Evolutionary conservation across 2,797 vertebrate species (phyloP).

Genomic region (Alcedo atthis): DNA sequence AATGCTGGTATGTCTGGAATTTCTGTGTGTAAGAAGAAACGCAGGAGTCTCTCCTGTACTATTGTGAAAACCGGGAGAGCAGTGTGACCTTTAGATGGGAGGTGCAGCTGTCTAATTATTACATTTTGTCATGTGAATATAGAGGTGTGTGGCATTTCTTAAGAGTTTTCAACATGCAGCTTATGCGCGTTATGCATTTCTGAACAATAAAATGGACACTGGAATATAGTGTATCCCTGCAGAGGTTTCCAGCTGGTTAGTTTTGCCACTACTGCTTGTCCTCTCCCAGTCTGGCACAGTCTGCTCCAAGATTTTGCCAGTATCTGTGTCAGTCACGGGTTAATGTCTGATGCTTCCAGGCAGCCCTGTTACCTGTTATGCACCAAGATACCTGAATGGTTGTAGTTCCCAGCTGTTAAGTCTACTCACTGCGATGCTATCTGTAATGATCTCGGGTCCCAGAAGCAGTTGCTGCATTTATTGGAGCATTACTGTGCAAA

Average conservation of each 20-base stretch:
- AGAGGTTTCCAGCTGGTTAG: background rate
- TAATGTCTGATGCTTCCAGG: background rate
- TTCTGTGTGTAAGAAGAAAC: background rate
- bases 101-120: background rate
- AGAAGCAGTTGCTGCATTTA: background rate
- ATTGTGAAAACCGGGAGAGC: background rate
- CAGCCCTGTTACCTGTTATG: fast-evolving
- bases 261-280: background rate
- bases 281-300: background rate
- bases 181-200: background rate
- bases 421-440: background rate
- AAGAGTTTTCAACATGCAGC: background rate
- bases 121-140: background rate
- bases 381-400: background rate
- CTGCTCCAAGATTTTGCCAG: background rate
- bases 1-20: constrained; percentile 66
- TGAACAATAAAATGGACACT: background rate
- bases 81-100: background rate
- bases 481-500: background rate
- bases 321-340: background rate
- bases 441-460: background rate
- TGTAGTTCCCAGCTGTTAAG: background rate
- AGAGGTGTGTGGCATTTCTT: background rate
- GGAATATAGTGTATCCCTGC: background rate
- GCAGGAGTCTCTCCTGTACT: background rate